Conservation (phyloP, 2,797 vertebrate species). For the Melanitta fusca region DNA sequence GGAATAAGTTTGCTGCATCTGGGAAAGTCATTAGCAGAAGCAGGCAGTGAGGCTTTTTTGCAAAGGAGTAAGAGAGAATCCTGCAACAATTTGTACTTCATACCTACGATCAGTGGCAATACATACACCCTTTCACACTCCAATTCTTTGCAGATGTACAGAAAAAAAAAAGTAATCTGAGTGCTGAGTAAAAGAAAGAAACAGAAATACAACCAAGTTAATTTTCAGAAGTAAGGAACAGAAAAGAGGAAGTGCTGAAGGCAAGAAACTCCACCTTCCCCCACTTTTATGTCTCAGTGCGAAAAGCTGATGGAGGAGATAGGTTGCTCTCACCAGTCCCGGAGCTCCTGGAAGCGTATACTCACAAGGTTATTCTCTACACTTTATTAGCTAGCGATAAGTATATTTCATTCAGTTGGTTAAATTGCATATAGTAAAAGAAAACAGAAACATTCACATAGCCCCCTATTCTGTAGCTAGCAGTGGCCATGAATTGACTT, state of each 20-base stretch:
- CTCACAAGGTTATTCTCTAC: background rate
- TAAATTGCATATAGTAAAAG: background rate
- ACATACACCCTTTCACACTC: too few species aligned
- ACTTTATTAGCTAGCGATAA: background rate
- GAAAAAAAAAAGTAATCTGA: background rate
- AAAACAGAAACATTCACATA: background rate
- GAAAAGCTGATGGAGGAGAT: background rate
- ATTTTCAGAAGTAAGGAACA: background rate
- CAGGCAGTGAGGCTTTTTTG: background rate
- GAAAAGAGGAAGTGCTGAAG: background rate
- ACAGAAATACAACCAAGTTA: background rate
- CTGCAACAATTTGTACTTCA: background rate
- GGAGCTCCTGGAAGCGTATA: accelerated
- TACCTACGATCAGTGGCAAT: background rate
- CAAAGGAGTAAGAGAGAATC: background rate
- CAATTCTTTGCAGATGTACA: background rate
- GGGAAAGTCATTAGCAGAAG: background rate
- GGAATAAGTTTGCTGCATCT: background rate
- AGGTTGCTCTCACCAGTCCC: background rate
- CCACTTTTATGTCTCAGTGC: background rate
- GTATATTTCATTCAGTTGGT: background rate
- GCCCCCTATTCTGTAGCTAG: background rate
- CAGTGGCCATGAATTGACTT: accelerated
- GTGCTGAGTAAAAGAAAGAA: background rate
- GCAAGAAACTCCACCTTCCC: background rate